Base-by-base conservation (phyloP, 2,797 vertebrate genomes). In the Xyrichtys novacula region DNA sequence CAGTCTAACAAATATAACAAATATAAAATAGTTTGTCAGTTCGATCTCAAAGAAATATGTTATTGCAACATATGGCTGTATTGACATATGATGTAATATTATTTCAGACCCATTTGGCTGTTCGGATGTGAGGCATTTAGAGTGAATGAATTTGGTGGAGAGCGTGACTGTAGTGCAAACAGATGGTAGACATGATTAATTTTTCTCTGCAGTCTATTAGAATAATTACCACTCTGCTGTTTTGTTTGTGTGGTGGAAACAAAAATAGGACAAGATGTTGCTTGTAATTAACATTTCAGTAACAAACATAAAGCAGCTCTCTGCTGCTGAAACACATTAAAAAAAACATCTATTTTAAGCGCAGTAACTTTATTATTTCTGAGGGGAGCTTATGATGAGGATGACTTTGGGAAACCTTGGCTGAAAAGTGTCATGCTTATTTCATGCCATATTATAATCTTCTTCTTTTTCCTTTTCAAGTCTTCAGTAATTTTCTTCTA, bases 191-290 rank as follows among this genome's bases (percentile, higher is more conserved):
- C 17, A 48, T 6, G 22, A 57, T 44, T 28, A 31, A 38, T 25
- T 23, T 16, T 38, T 52, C 47, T 61, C 17, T 56, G 17, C 47
- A 31, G 4, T 28, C 34, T 56, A 10, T 55, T 59, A 38, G 74
- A 62, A 36, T 80, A 62, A 70, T 74, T 56, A 74, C 60, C 0
- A 2, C 39, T 57, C 7, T 64, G 16, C 25, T 34, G 40, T 76
- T 59, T 55, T 34, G 40, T 76, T 59, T 55, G 62, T 71, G 55
- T 17, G 15, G 16, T 20, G 7, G 48, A 68, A 54, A 39, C 60
- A 63, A 60, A 84, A 83, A 80, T 82, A 74, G 81, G 54, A 44
- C 25, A 23, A 40, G 68, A 69, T 62, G 43, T 26, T 49, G 17
- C 26, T n/a, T 23, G 40, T 53, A 61, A 81, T 80, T 34, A 73